These are phyloP conservation scores for Spea bombifrons DNA, from an alignment of 2,113 vertebrate genomes.

Conservation along the genomic window DNA sequence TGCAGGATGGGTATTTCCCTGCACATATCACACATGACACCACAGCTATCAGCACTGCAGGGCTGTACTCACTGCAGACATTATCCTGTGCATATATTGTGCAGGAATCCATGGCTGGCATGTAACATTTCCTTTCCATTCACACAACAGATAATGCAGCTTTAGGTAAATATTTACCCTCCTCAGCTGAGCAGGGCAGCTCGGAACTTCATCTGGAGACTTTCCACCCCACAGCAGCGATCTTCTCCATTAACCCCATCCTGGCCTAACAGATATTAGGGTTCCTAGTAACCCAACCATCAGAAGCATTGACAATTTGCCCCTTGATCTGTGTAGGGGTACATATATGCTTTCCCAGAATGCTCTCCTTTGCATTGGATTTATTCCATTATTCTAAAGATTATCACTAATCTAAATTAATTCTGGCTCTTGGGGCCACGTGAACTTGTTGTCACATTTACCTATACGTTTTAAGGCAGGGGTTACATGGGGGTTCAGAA, in stretches of 20 bases:
- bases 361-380: too few species aligned
- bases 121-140: conserved; percentile 11
- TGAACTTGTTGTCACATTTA: too few species aligned
- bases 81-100: not conserved
- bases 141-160: not conserved
- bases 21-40: not conserved
- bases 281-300: too few species aligned
- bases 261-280: not conserved
- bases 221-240: not conserved
- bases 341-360: too few species aligned
- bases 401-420: too few species aligned
- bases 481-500: too few species aligned
- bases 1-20: not conserved
- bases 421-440: too few species aligned
- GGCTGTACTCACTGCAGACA: not conserved
- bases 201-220: not conserved
- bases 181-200: too few species aligned
- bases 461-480: too few species aligned
- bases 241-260: not conserved
- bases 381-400: too few species aligned
- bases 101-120: not conserved
- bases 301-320: too few species aligned
- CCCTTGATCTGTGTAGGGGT: too few species aligned
- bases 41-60: not conserved
- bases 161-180: conserved; percentile 33